Conservation (phyloP, 2,888 invertebrate species). For the Polydrusus tereticollis region DNA sequence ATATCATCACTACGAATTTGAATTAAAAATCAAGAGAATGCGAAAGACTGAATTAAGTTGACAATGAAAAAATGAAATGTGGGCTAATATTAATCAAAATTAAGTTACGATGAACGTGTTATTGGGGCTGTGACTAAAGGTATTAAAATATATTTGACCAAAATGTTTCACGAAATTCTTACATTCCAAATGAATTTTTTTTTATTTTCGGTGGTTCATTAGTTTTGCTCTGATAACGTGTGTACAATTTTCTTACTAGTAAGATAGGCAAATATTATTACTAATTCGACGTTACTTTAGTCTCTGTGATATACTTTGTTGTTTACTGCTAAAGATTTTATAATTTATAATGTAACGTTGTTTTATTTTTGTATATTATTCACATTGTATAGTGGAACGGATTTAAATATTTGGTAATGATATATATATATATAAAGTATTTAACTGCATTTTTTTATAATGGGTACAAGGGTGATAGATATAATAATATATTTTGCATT, state of each 20-base stretch:
- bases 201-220: not conserved
- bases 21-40: conserved; percentile 26
- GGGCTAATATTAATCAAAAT: conserved; percentile 31
- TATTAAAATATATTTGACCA: conserved; percentile 2
- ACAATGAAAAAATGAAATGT: not conserved
- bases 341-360: conserved; percentile 54
- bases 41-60: conserved; percentile 24
- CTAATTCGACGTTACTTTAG: conserved; percentile 54
- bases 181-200: not conserved
- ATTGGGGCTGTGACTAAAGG: conserved; percentile 25
- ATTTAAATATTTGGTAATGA: conserved; percentile 45
- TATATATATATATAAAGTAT: conserved; percentile 27
- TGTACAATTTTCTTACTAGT: conserved; percentile 17
- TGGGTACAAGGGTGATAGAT: conserved; percentile 59
- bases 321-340: conserved; percentile 56
- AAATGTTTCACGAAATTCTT: not conserved
- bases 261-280: conserved; percentile 17
- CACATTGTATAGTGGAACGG: conserved; percentile 4
- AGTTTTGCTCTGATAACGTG: not conserved
- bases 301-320: conserved; percentile 63
- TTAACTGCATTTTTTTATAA: conserved; percentile 53
- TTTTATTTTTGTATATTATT: conserved; percentile 33
- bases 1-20: too few relatives aligned
- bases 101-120: conserved; percentile 20
- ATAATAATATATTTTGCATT: conserved; percentile 50